phyloP scores from a whole-genome alignment of 2,797 vertebrate genomes.

The Epinephelus malabaricus region DNA sequence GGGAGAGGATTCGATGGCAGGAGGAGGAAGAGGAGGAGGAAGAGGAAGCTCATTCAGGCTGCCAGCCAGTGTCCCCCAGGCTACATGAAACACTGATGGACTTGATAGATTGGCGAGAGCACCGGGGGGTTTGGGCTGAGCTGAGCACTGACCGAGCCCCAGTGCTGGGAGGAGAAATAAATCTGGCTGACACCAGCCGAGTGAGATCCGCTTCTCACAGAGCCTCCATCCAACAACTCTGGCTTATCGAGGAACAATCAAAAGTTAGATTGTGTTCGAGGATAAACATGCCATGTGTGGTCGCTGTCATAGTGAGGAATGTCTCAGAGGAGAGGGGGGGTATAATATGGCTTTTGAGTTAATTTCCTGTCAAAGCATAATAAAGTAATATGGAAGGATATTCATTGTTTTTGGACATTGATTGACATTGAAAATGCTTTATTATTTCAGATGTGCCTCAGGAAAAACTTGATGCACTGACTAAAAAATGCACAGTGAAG shows the following conservation, averaged over 20 bases:
- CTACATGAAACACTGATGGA: constrained; percentile 80
- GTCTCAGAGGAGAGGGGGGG: neutral
- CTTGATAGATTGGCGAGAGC: constrained; percentile 74
- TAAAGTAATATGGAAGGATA: constrained; percentile 39
- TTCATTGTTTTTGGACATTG: constrained; percentile 42
- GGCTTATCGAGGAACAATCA: constrained; percentile 64
- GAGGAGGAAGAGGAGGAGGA: constrained; percentile 4
- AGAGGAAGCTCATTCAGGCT: constrained; percentile 67
- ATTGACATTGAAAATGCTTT: constrained; percentile 49
- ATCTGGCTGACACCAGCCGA: constrained; percentile 66
- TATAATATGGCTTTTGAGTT: constrained; percentile 36
- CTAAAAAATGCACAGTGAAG: constrained; percentile 32
- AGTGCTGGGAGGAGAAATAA: constrained; percentile 69
- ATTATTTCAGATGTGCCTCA: constrained; percentile 40
- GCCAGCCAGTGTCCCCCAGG: constrained; percentile 76
- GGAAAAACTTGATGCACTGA: constrained; percentile 39
- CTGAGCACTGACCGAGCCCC: constrained; percentile 62
- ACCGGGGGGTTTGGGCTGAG: constrained; percentile 66
- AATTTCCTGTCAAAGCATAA: constrained; percentile 56
- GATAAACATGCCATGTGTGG: constrained; percentile 53
- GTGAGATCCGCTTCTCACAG: constrained; percentile 45
- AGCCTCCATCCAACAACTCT: constrained; percentile 42
- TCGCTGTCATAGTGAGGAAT: constrained; percentile 50
- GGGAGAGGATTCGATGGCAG: constrained; percentile 29
- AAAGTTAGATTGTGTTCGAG: constrained; percentile 59